These are phyloP conservation scores for Champsocephalus esox DNA, from an alignment of 2,797 vertebrate genomes.

Conservation along the genomic window DNA sequence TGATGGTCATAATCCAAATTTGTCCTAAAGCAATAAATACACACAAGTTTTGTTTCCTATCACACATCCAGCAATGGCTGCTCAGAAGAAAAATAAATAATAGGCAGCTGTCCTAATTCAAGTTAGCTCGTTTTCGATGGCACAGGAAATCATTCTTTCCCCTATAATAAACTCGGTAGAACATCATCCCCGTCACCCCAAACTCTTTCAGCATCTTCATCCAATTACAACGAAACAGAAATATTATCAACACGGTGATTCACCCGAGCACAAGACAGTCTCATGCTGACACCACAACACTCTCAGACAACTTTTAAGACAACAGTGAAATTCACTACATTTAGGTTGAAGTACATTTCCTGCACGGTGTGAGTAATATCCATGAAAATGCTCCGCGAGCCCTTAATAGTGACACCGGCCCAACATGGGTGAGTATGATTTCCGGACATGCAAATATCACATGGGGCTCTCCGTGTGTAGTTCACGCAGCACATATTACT, in stretches of 20 bases:
- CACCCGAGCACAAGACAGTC: conserved; percentile 74
- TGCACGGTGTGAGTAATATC: conserved; percentile 39
- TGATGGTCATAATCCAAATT: conserved; percentile 15
- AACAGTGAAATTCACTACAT: conserved; percentile 76
- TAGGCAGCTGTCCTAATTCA: conserved; percentile 16
- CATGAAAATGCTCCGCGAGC: conserved; percentile 34
- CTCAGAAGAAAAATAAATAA: conserved; percentile 32
- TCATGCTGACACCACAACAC: conserved; percentile 83
- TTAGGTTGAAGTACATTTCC: conserved; percentile 63
- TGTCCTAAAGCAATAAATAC: conserved; percentile 41
- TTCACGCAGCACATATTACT: conserved; percentile 42
- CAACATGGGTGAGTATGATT: conserved; percentile 19
- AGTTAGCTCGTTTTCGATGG: conserved; percentile 36
- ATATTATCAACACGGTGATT: conserved; percentile 52
- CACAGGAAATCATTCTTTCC: conserved; percentile 32
- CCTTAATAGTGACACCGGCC: conserved; percentile 22
- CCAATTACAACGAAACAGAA: conserved; percentile 46
- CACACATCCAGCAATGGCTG: conserved; percentile 16
- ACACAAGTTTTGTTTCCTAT: conserved; percentile 27
- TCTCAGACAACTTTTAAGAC: conserved; percentile 79
- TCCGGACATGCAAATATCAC: conserved; percentile 70
- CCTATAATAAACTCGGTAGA: conserved; percentile 33
- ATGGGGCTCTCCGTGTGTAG: conserved; percentile 25
- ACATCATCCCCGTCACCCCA: conserved; percentile 21
- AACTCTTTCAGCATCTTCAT: conserved; percentile 34